Percentiles rank a stretch among this genome's conserved stretches.
Evolutionary conservation across 2,113 vertebrate species (phyloP).

Genomic region (Proterorhinus semilunaris): DNA sequence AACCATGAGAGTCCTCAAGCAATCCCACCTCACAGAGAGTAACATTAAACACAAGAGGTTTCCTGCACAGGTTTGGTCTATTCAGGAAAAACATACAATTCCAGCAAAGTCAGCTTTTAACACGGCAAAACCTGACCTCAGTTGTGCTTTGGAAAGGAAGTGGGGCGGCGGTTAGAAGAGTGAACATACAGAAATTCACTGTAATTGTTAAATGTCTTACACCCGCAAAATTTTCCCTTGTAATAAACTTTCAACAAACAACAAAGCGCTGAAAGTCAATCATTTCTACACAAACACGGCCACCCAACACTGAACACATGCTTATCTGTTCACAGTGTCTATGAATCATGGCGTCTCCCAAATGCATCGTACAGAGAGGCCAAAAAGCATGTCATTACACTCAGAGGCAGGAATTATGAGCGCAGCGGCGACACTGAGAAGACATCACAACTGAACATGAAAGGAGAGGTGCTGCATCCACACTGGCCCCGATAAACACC

Average conservation of each 20-base stretch:
- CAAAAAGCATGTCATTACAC: conserved; percentile 18
- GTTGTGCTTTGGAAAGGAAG: conserved; percentile 63
- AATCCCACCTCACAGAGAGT: neutral
- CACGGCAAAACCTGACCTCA: conserved; percentile 43
- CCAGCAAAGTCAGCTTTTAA: conserved; percentile 24
- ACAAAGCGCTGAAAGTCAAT: conserved; percentile 28
- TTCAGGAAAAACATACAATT: neutral
- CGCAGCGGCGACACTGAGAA: conserved; percentile 10
- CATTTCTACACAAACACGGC: conserved; percentile 27
- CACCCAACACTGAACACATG: conserved; percentile 41
- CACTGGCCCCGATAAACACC: conserved; percentile 31
- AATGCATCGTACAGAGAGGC: conserved; percentile 14
- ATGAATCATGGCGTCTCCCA: conserved; percentile 24
- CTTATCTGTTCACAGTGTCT: conserved; percentile 11
- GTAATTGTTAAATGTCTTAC: conserved; percentile 12
- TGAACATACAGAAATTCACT: conserved; percentile 25
- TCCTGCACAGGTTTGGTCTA: conserved; percentile 16
- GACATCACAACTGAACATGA: conserved; percentile 29
- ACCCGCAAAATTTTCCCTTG: conserved; percentile 7
- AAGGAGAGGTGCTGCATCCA: conserved; percentile 30
- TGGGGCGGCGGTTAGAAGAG: conserved; percentile 51
- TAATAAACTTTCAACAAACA: conserved; percentile 19
- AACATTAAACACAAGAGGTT: conserved; percentile 11
- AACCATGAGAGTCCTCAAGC: neutral
- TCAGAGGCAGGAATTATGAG: conserved; percentile 7